Evolutionary conservation across 1,140 invertebrate species (phyloP).

Genomic region (Drosophila mojavensis): DNA sequence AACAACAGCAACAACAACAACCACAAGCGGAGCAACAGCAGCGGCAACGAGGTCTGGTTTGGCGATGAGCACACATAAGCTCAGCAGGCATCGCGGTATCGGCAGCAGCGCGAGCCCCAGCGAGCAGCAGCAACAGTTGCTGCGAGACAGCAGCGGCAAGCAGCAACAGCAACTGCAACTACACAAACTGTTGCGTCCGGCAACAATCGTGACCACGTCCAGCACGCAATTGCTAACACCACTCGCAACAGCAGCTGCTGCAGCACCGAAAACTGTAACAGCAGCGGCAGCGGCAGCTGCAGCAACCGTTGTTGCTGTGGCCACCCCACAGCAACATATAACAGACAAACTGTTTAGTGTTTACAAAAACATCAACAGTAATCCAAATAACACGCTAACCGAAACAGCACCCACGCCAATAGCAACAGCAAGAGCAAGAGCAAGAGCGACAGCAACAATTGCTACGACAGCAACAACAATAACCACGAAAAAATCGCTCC

Average conservation of each 20-base stretch:
- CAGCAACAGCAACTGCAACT: conserved; percentile 25
- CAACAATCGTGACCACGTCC: conserved; percentile 11
- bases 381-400: conserved; percentile 60
- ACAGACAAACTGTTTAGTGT: conserved; percentile 60
- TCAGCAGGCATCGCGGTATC: conserved; percentile 37
- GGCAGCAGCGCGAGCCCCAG: conserved; percentile 5
- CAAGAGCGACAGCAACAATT: conserved; percentile 28
- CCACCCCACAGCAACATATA: conserved; percentile 53
- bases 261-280: conserved; percentile 15
- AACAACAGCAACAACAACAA: conserved; percentile 31
- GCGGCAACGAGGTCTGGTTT: conserved; percentile 49
- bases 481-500: conserved; percentile 53
- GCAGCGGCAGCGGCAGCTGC: conserved; percentile 27
- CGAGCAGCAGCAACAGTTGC: conserved; percentile 37
- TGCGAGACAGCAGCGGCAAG: conserved; percentile 36
- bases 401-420: conserved; percentile 51
- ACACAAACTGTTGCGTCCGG: conserved; percentile 21
- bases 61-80: conserved; percentile 36
- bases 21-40: conserved; percentile 34
- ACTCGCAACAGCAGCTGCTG: not conserved
- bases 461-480: conserved; percentile 33
- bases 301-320: conserved; percentile 13
- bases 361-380: conserved; percentile 68
- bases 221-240: conserved; percentile 21
- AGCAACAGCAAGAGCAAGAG: conserved; percentile 32